Evolutionary conservation across 2,113 vertebrate genomes (phyloP), one percentile per base, ranked within the genome.

Genomic region (Pelvicachromis taeniatus): DNA sequence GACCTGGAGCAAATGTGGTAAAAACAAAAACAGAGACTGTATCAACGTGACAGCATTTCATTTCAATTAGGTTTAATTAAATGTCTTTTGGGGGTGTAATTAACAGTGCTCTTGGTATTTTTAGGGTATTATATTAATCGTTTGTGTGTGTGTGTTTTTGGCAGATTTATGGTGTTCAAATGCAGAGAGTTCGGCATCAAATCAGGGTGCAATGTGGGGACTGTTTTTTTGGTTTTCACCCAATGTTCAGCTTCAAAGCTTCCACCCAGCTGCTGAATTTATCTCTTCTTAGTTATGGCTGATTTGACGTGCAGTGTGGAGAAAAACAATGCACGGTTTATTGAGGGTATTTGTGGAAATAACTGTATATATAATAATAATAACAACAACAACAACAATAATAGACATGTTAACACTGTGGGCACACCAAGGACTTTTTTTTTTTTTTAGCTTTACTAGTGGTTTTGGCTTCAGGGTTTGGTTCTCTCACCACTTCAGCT

Each of bases 51-150:
- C 91, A 65, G 21, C 75, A 87, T 89, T 87, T 86, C 50, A 87
- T 89, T 86, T 90, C 65, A 84, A 81, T 91, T 85, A 87, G 63
- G 53, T 91, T 91, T 52, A 92, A 93, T 93, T 90, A 83, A 90
- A 89, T 85, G 33, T 9, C 11, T 8, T 16, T 77, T 91, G 68
- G 75, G 19, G 59, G 79, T 84, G 50, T 86, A 91, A 93, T 89
- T 87, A 85, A 89, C 73, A 91, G 58, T 82, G 85, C 45, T 29
- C 23, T 78, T 42, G 35, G 84, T 85, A 87, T 92, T 80, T 80
- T 89, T 77, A 73, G 81, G 73, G 63, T 84, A 54, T 88, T 85
- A 33, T 73, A 50, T 82, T 84, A 38, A 78, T 87, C 40, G 55
- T 33, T 7, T 38, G 19, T 38, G 19, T 33, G 35, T 35, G 56